Evolutionary conservation across 2,797 vertebrate species (phyloP).

Genomic region (Alosa sapidissima): DNA sequence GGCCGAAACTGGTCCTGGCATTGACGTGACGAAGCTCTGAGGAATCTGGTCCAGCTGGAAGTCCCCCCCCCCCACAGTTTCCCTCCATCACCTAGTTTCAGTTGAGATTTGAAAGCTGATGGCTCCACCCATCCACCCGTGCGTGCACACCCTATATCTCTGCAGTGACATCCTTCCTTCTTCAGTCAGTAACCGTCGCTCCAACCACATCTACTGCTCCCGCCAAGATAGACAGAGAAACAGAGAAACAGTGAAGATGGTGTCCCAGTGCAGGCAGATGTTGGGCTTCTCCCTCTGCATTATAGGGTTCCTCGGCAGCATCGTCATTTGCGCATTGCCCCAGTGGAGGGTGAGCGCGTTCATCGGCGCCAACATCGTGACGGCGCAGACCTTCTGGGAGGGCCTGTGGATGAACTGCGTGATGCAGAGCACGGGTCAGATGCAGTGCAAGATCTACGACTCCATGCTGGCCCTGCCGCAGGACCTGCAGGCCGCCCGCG

Average conservation of each 20-base stretch:
- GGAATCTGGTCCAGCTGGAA: slow-evolving; percentile 68
- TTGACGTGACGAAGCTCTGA: slow-evolving; percentile 30
- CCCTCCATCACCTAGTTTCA: background rate
- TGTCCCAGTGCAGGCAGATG: slow-evolving; percentile 89
- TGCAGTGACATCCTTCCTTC: too few species aligned
- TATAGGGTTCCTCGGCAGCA: slow-evolving; percentile 85
- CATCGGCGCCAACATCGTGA: slow-evolving; percentile 93
- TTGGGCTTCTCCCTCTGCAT: slow-evolving; percentile 82
- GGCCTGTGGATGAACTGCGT: slow-evolving; percentile 97
- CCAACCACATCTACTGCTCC: background rate
- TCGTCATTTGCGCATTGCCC: slow-evolving; percentile 84
- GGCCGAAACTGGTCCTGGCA: slow-evolving; percentile 64
- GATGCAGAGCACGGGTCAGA: slow-evolving; percentile 93
- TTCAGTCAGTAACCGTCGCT: background rate
- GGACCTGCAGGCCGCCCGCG: slow-evolving; percentile 89
- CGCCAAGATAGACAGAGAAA: background rate
- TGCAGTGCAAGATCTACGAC: slow-evolving; percentile 95
- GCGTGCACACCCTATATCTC: background rate
- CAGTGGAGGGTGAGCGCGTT: slow-evolving; percentile 95
- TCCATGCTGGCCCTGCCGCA: slow-evolving; percentile 83
- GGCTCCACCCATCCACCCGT: background rate
- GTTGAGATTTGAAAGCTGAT: background rate
- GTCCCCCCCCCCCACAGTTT: slow-evolving; percentile 31
- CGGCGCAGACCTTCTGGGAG: slow-evolving; percentile 90
- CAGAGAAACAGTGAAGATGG: slow-evolving; percentile 73